Evolutionary conservation across 2,113 vertebrate genomes (phyloP).

Genomic region (Dasypus novemcinctus): DNA sequence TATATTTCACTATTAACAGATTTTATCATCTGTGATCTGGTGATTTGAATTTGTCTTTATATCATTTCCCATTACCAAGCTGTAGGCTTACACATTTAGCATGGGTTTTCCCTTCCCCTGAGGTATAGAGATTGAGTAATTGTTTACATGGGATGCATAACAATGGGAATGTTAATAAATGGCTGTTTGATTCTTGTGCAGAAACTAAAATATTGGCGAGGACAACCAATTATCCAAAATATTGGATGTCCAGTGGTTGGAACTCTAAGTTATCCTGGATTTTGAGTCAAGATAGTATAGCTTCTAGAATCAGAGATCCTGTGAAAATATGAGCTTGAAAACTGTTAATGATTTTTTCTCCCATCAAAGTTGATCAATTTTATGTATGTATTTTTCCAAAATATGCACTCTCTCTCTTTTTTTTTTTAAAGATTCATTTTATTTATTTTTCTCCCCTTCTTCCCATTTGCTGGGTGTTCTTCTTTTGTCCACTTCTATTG

Average conservation of each 20-base stretch:
- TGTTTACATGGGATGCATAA: not conserved
- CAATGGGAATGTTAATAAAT: conserved; percentile 27
- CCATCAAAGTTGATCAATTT: not conserved
- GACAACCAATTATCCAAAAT: not conserved
- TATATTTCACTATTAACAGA: not conserved
- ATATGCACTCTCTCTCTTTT: not conserved
- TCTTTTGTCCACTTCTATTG: too few relatives aligned
- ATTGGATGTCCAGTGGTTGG: not conserved
- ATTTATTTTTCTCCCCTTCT: too few relatives aligned
- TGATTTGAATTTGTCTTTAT: not conserved
- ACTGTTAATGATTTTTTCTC: not conserved
- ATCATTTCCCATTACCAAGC: not conserved
- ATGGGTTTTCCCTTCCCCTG: not conserved
- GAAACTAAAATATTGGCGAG: not conserved
- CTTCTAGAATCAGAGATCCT: not conserved
- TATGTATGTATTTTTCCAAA: not conserved
- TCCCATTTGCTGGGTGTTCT: too few relatives aligned
- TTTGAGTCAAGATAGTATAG: not conserved
- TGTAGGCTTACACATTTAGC: not conserved
- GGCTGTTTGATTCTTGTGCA: conserved; percentile 15
- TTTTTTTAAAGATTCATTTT: too few relatives aligned
- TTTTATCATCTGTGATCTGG: not conserved
- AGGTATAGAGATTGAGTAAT: conserved; percentile 14
- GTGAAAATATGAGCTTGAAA: not conserved
- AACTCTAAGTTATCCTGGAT: not conserved